Conservation (phyloP, 2,113 vertebrate species). For the Neotragus moschatus region DNA sequence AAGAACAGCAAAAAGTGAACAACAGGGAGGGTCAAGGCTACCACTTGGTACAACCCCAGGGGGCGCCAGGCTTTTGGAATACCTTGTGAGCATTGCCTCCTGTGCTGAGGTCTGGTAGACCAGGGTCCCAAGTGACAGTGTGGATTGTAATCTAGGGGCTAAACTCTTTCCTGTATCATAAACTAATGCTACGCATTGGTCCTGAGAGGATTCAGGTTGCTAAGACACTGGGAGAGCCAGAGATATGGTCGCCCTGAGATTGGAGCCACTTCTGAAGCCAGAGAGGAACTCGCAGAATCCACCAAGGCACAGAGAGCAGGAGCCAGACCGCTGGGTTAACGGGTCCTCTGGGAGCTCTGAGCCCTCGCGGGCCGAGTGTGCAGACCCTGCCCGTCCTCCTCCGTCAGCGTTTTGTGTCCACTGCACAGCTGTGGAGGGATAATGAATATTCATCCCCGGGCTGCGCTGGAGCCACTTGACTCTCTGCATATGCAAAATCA, state of each 20-base stretch:
- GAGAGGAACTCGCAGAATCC: background rate
- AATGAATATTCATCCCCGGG: constrained; percentile 64
- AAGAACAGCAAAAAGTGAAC: background rate
- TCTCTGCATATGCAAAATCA: constrained; percentile 57
- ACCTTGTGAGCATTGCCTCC: background rate
- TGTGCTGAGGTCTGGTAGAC: background rate
- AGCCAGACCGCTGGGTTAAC: background rate
- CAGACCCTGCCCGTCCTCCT: background rate
- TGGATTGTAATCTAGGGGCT: background rate
- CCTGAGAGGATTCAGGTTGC: background rate
- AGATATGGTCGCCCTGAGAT: background rate
- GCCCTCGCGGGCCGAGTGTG: background rate
- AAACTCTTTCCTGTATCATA: background rate
- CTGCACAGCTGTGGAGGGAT: constrained; percentile 38
- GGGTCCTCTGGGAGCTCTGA: background rate
- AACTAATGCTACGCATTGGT: background rate
- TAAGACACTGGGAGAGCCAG: background rate
- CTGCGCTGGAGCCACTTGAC: constrained; percentile 40
- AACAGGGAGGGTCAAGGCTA: background rate
- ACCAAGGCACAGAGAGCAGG: background rate
- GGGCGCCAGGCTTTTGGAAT: background rate
- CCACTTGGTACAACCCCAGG: background rate
- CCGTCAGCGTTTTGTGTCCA: constrained; percentile 38
- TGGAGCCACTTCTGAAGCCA: background rate
- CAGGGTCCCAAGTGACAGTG: background rate